Base-by-base conservation (phyloP, 2,797 vertebrate genomes). In the Takifugu rubripes region DNA sequence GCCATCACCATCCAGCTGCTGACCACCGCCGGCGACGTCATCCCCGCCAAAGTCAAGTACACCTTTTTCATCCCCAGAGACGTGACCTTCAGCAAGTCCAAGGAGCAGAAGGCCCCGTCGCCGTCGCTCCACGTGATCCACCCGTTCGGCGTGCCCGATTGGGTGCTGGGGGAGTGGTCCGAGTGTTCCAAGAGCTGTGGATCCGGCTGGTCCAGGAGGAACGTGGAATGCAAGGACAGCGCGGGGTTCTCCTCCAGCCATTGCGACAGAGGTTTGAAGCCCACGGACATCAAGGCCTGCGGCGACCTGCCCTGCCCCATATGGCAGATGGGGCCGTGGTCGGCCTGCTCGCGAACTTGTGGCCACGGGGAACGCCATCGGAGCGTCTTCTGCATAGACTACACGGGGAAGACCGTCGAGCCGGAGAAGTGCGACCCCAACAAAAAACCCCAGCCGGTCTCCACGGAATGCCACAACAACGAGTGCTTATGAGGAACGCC, bases 131-230 rank as follows among this genome's bases (percentile, higher is more conserved):
- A 98, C 0, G 26, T 90, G 56, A 94, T 96, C 66, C 90, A 87
- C 10, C 93, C 93, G 0, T 89, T 94, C 49, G 80, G 91, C 17
- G 86, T 84, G 0, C 87, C 92, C 0, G 92, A 95, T 31, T 98
- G 96, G 95, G 87, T 92, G 2, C 75, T 95, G 57, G 95, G 95
- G 0, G 94, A 98, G 73, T 98, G 97, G 97, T 96, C 95, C 0
- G 90, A 90, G 76, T 98, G 96, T 73, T 97, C 95, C 12, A 94
- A 94, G 79, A 96, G 91, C 52, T 98, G 96, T 0, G 94, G 95
- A 33, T 92, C 93, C 0, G 94, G 95, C 52, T 97, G 96, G 96
- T 96, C 96, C 74, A 85, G 94, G 61, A 91, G 95, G 66, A 93
- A 82, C 0, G 92, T 98, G 52, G 95, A 97, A 25, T 98, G 95